These are phyloP conservation scores for Acromyrmex charruanus DNA, from an alignment of 1,140 invertebrate species.

Conservation along the genomic window DNA sequence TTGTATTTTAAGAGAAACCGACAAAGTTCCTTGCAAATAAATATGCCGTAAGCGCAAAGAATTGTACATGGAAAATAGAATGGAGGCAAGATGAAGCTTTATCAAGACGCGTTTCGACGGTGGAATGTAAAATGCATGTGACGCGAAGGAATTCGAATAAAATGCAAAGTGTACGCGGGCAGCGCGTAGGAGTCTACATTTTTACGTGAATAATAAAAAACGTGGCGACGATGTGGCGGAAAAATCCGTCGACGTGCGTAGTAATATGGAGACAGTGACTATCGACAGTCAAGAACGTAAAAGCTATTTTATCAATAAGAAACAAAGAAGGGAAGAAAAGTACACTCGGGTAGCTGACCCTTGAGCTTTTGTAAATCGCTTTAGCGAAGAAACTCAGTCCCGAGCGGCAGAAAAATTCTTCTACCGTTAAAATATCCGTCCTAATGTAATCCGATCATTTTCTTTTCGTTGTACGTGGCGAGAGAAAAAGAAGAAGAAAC, in stretches of 20 bases:
- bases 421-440: neutral
- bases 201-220: conserved; percentile 63
- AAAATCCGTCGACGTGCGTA: conserved; percentile 21
- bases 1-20: neutral
- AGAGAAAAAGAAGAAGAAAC: neutral
- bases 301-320: conserved; percentile 50
- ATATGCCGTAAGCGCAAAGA: neutral
- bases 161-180: conserved; percentile 60
- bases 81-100: conserved; percentile 1
- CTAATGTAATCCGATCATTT: conserved; percentile 46
- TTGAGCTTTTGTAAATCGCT: conserved; percentile 59
- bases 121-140: conserved; percentile 40
- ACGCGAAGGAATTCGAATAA: conserved; percentile 57
- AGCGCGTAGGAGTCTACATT: conserved; percentile 39
- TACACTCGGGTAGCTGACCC: conserved; percentile 1
- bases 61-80: neutral
- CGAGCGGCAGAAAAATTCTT: neutral
- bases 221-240: neutral
- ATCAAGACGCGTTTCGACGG: conserved; percentile 24
- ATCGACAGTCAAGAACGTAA: conserved; percentile 16
- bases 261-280: neutral
- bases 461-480: neutral
- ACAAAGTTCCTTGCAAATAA: neutral
- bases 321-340: conserved; percentile 32
- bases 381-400: conserved; percentile 6